These are phyloP conservation scores for Acrocephalus scirpaceus DNA, from an alignment of 2,797 vertebrate species.

Conservation along the genomic window DNA sequence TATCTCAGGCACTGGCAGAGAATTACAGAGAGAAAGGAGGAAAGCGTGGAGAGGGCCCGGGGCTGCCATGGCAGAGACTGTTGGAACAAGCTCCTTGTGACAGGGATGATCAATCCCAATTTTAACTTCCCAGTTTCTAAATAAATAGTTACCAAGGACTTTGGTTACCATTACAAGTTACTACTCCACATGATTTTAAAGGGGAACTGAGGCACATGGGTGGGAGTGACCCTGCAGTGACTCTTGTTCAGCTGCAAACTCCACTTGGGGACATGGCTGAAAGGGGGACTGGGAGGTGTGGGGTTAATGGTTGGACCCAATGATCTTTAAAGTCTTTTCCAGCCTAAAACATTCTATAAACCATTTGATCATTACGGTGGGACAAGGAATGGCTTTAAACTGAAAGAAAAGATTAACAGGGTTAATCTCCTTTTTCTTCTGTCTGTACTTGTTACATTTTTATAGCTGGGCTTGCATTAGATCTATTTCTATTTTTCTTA, in stretches of 20 bases:
- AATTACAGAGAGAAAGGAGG: not conserved
- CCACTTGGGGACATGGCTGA: not conserved
- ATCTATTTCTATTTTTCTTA: not conserved
- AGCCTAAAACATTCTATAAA: not conserved
- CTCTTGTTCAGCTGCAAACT: not conserved
- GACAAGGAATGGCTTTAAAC: not conserved
- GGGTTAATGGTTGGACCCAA: not conserved
- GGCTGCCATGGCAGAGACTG: not conserved
- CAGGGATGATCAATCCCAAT: not conserved
- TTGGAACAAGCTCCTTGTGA: not conserved
- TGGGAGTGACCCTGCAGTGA: not conserved
- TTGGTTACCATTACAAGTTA: not conserved
- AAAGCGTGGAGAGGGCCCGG: not conserved
- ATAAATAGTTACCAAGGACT: not conserved
- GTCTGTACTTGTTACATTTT: not conserved
- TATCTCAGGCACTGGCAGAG: not conserved
- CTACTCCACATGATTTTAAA: rapidly evolving
- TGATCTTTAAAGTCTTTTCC: not conserved
- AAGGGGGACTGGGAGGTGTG: not conserved
- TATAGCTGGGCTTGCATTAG: not conserved
- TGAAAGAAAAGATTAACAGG: not conserved
- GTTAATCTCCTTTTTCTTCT: not conserved
- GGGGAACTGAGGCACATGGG: rapidly evolving
- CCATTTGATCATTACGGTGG: not conserved
- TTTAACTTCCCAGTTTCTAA: not conserved